A percentile compares a stretch with the other conserved stretches of the same genome.
phyloP scores from a whole-genome alignment of 92 coral and sea anemone genomes.

The Palythoa caribaeorum region DNA sequence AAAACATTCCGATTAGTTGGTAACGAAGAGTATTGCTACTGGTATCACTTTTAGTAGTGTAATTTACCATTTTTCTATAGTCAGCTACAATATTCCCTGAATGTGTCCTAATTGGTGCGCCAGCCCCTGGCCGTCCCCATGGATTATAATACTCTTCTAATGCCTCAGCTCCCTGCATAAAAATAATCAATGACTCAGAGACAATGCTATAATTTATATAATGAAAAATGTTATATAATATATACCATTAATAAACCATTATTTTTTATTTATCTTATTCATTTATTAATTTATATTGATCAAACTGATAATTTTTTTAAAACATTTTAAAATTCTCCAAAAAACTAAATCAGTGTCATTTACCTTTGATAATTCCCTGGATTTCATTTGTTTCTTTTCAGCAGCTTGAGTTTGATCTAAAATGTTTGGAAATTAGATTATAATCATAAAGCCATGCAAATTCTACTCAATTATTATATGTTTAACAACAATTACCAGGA shows the following conservation, averaged over 20 bases:
- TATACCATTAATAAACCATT: no score
- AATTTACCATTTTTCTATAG: slow-evolving; percentile 71
- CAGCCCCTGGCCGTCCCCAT: slow-evolving; percentile 92
- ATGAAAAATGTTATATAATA: no score
- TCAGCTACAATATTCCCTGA: slow-evolving; percentile 88
- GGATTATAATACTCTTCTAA: slow-evolving; percentile 76
- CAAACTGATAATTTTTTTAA: not conserved
- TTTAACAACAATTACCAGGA: no score
- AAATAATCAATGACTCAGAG: not conserved
- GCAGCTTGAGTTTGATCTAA: slow-evolving; percentile 16
- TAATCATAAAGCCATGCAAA: not conserved
- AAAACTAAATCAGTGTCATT: no score
- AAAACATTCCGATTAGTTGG: no score
- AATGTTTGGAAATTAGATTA: not conserved
- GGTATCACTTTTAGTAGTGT: not conserved
- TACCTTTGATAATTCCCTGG: slow-evolving; percentile 21
- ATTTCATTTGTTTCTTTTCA: slow-evolving; percentile 12
- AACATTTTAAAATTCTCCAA: no score
- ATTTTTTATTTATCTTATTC: not conserved
- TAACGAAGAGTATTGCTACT: not conserved
- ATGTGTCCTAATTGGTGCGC: slow-evolving; percentile 87
- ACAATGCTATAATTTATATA: no score
- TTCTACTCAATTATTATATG: no score
- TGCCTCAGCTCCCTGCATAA: not conserved
- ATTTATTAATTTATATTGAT: no score